Conservation (phyloP, 2,888 invertebrate species). For the Synergus laeviventris region DNA sequence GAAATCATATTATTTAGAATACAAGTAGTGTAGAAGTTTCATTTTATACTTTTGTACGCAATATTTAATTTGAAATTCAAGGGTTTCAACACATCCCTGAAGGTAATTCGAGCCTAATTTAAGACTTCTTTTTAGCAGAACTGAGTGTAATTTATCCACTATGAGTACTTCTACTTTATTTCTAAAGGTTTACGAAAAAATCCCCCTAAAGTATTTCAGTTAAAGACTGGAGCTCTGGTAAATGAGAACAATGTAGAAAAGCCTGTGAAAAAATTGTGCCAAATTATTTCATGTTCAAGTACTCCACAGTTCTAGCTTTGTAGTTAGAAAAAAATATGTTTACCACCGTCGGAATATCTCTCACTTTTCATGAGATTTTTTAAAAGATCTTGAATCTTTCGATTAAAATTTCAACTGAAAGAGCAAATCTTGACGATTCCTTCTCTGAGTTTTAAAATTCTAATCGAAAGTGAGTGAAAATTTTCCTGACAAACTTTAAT, state of each 20-base stretch:
- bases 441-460: not conserved
- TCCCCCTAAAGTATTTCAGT: not conserved
- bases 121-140: conserved; percentile 1
- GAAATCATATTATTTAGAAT: not conserved
- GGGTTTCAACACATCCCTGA: not conserved
- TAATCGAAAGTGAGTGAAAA: not conserved
- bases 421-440: not conserved
- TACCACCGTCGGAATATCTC: conserved; percentile 1
- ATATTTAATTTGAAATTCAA: not conserved
- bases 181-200: not conserved
- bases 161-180: not conserved
- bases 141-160: not conserved
- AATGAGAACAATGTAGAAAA: not conserved
- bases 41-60: not conserved
- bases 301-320: conserved; percentile 11
- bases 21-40: not conserved
- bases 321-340: conserved; percentile 28
- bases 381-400: not conserved
- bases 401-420: not conserved
- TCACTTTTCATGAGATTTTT: not conserved
- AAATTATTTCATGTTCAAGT: not conserved
- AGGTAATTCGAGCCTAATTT: conserved; percentile 16
- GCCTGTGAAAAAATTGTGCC: too few relatives aligned
- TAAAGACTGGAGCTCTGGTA: not conserved
- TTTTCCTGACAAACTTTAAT: conserved; percentile 12